Base-by-base conservation (phyloP, 2,113 vertebrate genomes). In the Myodes glareolus region DNA sequence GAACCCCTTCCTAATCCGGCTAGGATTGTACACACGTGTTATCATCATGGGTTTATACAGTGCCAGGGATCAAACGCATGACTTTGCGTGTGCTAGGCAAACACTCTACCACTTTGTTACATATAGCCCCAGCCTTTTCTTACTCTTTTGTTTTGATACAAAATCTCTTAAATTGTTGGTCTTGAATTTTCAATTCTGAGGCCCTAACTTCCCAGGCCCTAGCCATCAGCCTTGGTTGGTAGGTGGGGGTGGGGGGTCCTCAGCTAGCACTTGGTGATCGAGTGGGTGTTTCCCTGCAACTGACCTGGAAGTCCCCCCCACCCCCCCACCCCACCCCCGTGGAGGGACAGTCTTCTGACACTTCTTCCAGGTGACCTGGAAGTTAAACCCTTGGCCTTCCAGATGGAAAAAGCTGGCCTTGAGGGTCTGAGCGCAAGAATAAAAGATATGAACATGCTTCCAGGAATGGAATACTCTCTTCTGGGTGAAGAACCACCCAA, bases 391-490 rank as follows among this genome's bases (percentile, higher is more conserved):
- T 95, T 81, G 50, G 73, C 76, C 65, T 80, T 76, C 81, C 31
- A 85, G 85, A 31, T 29, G 39, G 27, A 90, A 70, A 63, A 85
- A 76, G 3, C 84, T 72, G 7, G 1, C 58, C 63, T 77, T 29
- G 47, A 76, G 47, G 10, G 10, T 10, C 87, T 72, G 21, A 72
- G 39, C 14, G 47, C 58, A 90, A 65, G 94, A 72, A 63, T 67
- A 8, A 50, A 78, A 72, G 82, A n/a, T 33, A 31, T 92, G 90
- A 97, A 90, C 93, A 63, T 63, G 61, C 76, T 97, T 97, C 95
- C 88, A 58, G 70, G 95, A 96, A 96, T 29, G 45, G 84, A 50
- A 86, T 68, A 29, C 89, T 97, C 47, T 68, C 8, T 91, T 97
- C 42, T 73, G 11, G 0, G 16, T 12, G 55, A 92, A 94, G 61